Evolutionary conservation across 2,797 vertebrate genomes (phyloP).

Genomic region (Natrix natrix): DNA sequence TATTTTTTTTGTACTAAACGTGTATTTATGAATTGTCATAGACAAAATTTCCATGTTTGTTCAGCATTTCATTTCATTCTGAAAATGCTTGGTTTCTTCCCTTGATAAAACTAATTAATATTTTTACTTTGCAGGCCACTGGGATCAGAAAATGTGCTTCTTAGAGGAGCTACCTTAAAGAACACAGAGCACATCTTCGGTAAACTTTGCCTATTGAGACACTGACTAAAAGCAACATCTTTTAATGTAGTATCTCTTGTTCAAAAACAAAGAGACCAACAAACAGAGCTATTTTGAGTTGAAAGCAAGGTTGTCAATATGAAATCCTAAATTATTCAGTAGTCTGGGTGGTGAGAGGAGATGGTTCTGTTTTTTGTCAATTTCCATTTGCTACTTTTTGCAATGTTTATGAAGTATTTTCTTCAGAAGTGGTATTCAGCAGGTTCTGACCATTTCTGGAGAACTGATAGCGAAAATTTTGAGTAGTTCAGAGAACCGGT

Average conservation of each 20-base stretch:
- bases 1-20: not conserved
- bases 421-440: not conserved
- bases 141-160: conserved; percentile 93
- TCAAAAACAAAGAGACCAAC: not conserved
- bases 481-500: no score
- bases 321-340: not conserved
- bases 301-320: not conserved
- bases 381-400: not conserved
- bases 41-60: not conserved
- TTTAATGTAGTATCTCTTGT: not conserved
- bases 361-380: not conserved
- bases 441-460: no score
- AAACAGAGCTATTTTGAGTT: not conserved
- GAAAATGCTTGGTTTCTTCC: not conserved
- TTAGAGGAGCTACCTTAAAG: conserved; percentile 93
- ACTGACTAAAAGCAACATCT: not conserved
- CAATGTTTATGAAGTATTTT: not conserved
- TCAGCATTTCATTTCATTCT: not conserved
- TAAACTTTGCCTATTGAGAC: conserved; percentile 67
- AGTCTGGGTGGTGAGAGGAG: not conserved
- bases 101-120: conserved; percentile 10
- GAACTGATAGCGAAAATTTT: no score
- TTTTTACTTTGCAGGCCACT: conserved; percentile 79
- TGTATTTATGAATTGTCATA: not conserved
- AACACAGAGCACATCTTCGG: conserved; percentile 92